Base-by-base conservation (phyloP, 2,888 invertebrate genomes). In the Thyatira batis region DNA sequence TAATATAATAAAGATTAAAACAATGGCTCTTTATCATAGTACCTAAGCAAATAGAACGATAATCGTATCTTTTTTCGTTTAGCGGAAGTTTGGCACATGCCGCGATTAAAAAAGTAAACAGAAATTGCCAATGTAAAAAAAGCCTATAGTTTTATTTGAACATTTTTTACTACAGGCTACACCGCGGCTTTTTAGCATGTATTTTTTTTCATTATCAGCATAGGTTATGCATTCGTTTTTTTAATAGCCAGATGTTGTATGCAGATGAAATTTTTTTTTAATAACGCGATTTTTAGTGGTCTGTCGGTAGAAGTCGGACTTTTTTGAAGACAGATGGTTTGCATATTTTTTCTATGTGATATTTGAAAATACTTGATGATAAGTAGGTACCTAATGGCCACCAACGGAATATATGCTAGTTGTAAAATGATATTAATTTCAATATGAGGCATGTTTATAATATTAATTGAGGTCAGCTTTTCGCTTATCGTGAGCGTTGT, bases 261-360 rank as follows among this genome's bases (percentile, higher is more conserved):
- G 91, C 91, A 91, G 89, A 92, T 90, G 91, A 92, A 89, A 91
- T 76, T 87, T 89, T 89, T 85, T 89, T 48, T 27, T 27, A 60
- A 61, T 63, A 74, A 82, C 85, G 89, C 90, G 85, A 91, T 91
- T 89, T 90, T 90, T 90, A 87, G 85, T 85, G 79, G 86, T 78
- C 82, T 79, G 80, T 81, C 78, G 76, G 73, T 71, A 72, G 74
- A 80, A 71, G 66, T 62, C 68, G 59, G 64, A 71, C 69, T 84
- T 89, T 86, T 89, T 89, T 80, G 84, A 80, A 58, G 75, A 84
- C 90, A 90, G 89, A 87, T 91, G 90, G 80, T 82, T 78, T 80
- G 82, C 81, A 85, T 87, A 79, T 78, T 74, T 71, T 68, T 33
- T 1, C 39, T 17, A 39, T 17, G 2, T 30, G 30, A 1, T 39